These are phyloP conservation scores for Lasius platythorax DNA, from an alignment of 2,888 invertebrate species.

Conservation along the genomic window DNA sequence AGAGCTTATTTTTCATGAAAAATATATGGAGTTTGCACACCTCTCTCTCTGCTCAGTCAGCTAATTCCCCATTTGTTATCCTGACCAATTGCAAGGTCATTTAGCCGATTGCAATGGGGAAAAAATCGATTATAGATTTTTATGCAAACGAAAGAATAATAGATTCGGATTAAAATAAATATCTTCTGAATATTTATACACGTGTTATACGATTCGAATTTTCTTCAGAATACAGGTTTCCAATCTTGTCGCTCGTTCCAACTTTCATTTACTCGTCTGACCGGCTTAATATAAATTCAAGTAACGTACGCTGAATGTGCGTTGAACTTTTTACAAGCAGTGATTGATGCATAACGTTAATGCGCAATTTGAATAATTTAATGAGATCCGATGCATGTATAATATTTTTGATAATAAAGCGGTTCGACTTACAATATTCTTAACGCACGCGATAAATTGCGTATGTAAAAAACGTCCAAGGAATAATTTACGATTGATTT, in stretches of 20 bases:
- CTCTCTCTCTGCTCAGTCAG: not conserved
- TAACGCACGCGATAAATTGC: constrained; percentile 20
- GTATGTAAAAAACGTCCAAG: constrained; percentile 3
- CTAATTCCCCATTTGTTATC: not conserved
- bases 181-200: not conserved
- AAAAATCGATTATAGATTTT: not conserved
- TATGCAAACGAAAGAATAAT: not conserved
- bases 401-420: constrained; percentile 36
- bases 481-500: constrained; percentile 24
- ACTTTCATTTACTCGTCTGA: not conserved
- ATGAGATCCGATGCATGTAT: constrained; percentile 29
- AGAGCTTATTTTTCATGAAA: not conserved
- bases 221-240: constrained; percentile 16
- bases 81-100: not conserved
- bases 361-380: constrained; percentile 36
- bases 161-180: not conserved
- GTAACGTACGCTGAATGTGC: constrained; percentile 13
- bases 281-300: not conserved
- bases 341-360: constrained; percentile 4
- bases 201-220: not conserved
- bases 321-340: constrained; percentile 20
- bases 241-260: not conserved
- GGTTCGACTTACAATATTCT: constrained; percentile 6
- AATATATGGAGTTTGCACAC: not conserved
- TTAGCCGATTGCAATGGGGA: not conserved